Evolutionary conservation across 2,797 vertebrate genomes (phyloP).

Genomic region (Gadopsis bispinosus): DNA sequence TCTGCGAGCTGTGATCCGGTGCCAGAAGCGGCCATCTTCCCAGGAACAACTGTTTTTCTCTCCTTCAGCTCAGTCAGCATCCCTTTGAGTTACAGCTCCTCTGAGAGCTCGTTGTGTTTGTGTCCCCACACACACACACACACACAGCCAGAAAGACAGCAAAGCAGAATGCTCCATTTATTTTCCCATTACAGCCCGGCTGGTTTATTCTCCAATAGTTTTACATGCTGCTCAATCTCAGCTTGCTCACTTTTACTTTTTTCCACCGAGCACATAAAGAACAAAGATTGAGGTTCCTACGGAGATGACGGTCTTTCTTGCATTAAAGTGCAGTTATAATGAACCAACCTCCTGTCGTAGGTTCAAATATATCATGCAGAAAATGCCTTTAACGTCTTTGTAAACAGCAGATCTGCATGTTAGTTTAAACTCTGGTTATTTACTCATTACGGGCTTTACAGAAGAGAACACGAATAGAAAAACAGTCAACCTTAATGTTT

Average conservation of each 20-base stretch:
- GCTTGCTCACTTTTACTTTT: slow-evolving; percentile 51
- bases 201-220: slow-evolving; percentile 71
- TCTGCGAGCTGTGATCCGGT: slow-evolving; percentile 57
- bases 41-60: slow-evolving; percentile 71
- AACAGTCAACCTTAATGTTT: slow-evolving; percentile 3
- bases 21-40: slow-evolving; percentile 74
- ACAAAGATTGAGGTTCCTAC: slow-evolving; percentile 41
- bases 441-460: background rate
- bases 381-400: background rate
- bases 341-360: slow-evolving; percentile 15
- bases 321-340: slow-evolving; percentile 23
- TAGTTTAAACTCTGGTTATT: background rate
- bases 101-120: slow-evolving; percentile 59
- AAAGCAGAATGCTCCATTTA: slow-evolving; percentile 78
- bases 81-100: slow-evolving; percentile 75
- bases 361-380: slow-evolving; percentile 3
- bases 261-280: slow-evolving; percentile 38
- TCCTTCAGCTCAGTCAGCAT: slow-evolving; percentile 69
- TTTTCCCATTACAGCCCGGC: slow-evolving; percentile 75
- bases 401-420: slow-evolving; percentile 10
- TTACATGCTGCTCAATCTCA: slow-evolving; percentile 69
- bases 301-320: slow-evolving; percentile 21
- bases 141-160: slow-evolving; percentile 44
- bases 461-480: background rate
- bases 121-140: slow-evolving; percentile 31